Conservation (phyloP, 2,797 vertebrate genomes). For the Limosa lapponica region DNA sequence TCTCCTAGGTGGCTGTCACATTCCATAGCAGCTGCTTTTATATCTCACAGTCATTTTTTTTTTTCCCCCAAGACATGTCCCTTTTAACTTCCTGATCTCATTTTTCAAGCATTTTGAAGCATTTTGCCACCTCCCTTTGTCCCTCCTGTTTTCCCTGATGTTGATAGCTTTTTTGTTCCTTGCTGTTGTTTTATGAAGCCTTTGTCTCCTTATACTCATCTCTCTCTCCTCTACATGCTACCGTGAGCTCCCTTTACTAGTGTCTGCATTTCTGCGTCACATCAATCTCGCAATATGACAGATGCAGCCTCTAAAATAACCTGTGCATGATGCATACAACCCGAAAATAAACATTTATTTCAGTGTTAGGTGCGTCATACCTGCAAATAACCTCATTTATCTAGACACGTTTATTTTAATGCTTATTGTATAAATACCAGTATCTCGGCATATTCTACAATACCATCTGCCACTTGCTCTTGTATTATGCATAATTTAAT, state of each 20-base stretch:
- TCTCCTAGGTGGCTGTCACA: neutral
- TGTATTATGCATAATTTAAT: slow-evolving; percentile 72
- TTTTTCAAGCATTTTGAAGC: slow-evolving; percentile 3
- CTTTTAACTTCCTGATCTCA: slow-evolving; percentile 9
- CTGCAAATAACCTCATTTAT: slow-evolving; percentile 77
- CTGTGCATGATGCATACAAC: slow-evolving; percentile 54
- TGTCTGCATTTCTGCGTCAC: slow-evolving; percentile 62
- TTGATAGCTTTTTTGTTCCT: neutral
- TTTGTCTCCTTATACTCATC: slow-evolving; percentile 17
- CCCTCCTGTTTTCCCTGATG: slow-evolving; percentile 36
- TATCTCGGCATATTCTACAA: slow-evolving; percentile 59
- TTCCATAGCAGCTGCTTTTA: neutral
- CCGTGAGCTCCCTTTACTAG: slow-evolving; percentile 38
- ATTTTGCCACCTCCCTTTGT: slow-evolving; percentile 1
- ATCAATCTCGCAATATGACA: slow-evolving; percentile 72
- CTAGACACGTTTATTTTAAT: slow-evolving; percentile 73
- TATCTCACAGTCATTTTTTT: neutral
- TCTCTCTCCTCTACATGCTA: slow-evolving; percentile 9
- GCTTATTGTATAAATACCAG: slow-evolving; percentile 77
- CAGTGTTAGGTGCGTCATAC: slow-evolving; percentile 73
- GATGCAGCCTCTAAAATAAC: slow-evolving; percentile 75
- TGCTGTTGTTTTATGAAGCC: slow-evolving; percentile 19
- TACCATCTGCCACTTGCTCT: slow-evolving; percentile 76
- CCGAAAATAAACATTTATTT: slow-evolving; percentile 76
- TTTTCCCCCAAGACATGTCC: neutral